Conservation (phyloP, 2,888 invertebrate species). For the Nemurella pictetii region DNA sequence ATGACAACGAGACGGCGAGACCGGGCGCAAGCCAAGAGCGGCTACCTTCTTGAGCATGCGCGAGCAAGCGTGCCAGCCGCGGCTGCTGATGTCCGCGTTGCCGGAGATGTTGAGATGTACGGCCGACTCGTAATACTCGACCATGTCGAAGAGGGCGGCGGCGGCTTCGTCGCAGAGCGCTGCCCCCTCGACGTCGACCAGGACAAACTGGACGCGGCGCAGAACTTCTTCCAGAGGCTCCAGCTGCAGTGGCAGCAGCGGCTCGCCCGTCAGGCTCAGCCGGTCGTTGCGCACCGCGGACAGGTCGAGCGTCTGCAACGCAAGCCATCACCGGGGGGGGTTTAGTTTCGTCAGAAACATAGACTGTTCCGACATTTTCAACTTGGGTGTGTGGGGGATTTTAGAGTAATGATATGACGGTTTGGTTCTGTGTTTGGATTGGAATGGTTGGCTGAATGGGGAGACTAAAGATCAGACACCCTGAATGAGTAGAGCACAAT, state of each 20-base stretch:
- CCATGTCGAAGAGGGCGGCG: constrained; percentile 85
- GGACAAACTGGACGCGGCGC: constrained; percentile 72
- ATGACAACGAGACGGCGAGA: no score
- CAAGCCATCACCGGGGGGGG: no score
- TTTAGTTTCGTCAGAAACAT: no score
- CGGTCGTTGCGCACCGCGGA: constrained; percentile 61
- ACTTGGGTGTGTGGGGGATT: no score
- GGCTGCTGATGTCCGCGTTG: constrained; percentile 71
- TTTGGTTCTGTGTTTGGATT: no score
- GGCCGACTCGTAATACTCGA: constrained; percentile 89
- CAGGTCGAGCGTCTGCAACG: constrained; percentile 49
- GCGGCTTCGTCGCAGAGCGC: constrained; percentile 71
- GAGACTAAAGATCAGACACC: no score
- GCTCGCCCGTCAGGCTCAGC: constrained; percentile 62
- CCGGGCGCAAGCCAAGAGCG: neutral
- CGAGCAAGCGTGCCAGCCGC: constrained; percentile 84
- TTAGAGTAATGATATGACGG: constrained; percentile 35
- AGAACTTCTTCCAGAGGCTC: constrained; percentile 86
- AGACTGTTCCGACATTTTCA: no score
- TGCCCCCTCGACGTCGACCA: constrained; percentile 69
- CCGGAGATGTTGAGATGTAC: constrained; percentile 74
- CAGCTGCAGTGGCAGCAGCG: constrained; percentile 67
- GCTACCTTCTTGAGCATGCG: constrained; percentile 77
- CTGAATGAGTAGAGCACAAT: no score
- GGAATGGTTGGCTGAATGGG: no score